Base-by-base conservation (phyloP, 1,140 invertebrate species). In the Globodera ellingtonae region DNA sequence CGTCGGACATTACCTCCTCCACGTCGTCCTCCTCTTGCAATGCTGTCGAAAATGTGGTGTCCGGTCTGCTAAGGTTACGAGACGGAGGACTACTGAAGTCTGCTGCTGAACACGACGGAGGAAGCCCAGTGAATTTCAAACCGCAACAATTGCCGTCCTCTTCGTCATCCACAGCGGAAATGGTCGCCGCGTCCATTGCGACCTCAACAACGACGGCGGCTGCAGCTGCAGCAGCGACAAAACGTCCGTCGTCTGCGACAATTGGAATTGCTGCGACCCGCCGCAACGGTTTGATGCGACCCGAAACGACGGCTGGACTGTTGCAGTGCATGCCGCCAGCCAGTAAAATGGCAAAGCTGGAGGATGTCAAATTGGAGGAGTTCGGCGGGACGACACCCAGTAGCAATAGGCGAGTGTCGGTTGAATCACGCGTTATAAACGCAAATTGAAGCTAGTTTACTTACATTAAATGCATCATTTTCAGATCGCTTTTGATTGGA, bases 281-380 rank as follows among this genome's bases (percentile, higher is more conserved):
- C 46, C 48, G 59, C 46, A 76, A 76, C 15, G 74, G 74, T 10
- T 47, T 76, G 66, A 76, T 76, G 46, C 74, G 66, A 76, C 47
- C 74, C 47, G 47, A 47, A 56, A 56, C 65, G 48, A 18, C 35
- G n/a, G 18, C 56, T 76, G 59, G 52, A 52, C 46, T 62, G 24
- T 47, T 76, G 24, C 48, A 15, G 48, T 13, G 44, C 6, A 59
- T 59, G 47, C 74, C 46, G 24, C 70, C 72, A 4, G 35, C 74
- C 44, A 59, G 44, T 47, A 76, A 76, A 76, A 59, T 76, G 50
- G 21, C 56, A 10, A 76, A 76, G 47, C 6, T 76, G n/a, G 74
- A 76, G 46, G 35, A 24, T 9, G 48, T 0, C 50, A 52, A 52
- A 52, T 52, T 8, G 8, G 66, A 67, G n/a, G 66, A 67, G 66